Percentiles rank a stretch among this genome's conserved stretches.
Conservation (phyloP, 1,140 invertebrate genomes). For the Sycophaga agraensis region DNA sequence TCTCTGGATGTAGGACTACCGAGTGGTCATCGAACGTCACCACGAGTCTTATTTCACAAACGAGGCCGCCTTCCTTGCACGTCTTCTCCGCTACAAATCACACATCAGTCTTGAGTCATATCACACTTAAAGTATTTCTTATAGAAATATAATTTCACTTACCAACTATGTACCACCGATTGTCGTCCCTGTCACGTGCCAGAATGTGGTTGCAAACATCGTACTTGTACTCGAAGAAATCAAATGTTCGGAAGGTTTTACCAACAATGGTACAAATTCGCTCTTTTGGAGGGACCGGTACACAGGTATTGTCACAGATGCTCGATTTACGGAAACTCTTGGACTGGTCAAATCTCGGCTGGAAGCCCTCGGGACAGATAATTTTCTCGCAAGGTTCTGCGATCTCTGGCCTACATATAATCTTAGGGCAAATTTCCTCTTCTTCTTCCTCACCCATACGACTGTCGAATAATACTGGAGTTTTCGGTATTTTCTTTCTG, state of each 20-base stretch:
- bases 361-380: conserved; percentile 14
- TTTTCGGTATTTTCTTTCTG: background rate
- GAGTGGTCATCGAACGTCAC: conserved; percentile 62
- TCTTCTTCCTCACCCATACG: background rate
- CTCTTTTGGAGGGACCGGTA: conserved; percentile 61
- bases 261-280: conserved; percentile 73
- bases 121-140: too few relatives aligned
- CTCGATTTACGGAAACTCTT: conserved; percentile 13
- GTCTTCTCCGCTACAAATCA: conserved; percentile 67
- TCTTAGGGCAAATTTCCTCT: background rate
- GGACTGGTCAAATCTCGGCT: conserved; percentile 27
- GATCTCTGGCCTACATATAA: background rate
- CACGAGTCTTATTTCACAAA: conserved; percentile 63
- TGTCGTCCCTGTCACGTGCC: conserved; percentile 62
- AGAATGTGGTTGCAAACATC: conserved; percentile 80
- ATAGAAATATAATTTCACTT: conserved; percentile 26
- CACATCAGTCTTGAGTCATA: too few relatives aligned
- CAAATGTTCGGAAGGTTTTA: conserved; percentile 76
- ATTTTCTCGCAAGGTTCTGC: conserved; percentile 15
- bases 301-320: conserved; percentile 56
- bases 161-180: conserved; percentile 40
- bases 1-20: conserved; percentile 64
- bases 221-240: conserved; percentile 73
- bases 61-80: conserved; percentile 54
- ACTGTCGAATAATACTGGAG: background rate